Evolutionary conservation across 2,888 invertebrate genomes (phyloP), one percentile per base, ranked within the genome.

Genomic region (Hermaeophaga mercurialis): DNA sequence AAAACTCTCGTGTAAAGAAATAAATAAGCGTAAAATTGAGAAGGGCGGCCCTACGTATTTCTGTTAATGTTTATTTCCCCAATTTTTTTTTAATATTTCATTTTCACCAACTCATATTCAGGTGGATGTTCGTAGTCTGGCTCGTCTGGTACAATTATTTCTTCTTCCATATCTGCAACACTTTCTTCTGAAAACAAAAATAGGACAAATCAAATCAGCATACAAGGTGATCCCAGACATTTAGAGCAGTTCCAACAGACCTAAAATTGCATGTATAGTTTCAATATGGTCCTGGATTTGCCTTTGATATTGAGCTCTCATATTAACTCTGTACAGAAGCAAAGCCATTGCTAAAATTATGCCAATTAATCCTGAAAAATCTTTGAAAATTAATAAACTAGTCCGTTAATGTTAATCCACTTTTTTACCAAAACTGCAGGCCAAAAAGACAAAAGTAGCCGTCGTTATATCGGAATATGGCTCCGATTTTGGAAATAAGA

Each of bases 121-220:
- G 88, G 88, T 1, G 86, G 84, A 71, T 88, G 88, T 73, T 88
- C 88, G 41, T 80, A 80, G 0, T 88, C 88, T 7, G 85, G 85
- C 26, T 87, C 86, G 57, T 87, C 86, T 41, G 80, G 81, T 72
- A 73, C 79, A 75, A 70, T 79, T 75, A 72, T 80, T 76, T 70
- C 80, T 71, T 65, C 81, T 75, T 66, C 80, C 69, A 75, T 60
- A 24, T 70, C 66, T n/a, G 63, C 62, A 11, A 66, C 59, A 33
- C 71, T 70, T 61, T 75, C 75, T 58, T 74, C 76, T 72, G 41
- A 17, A 54, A 61, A 3, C 7, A 12, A 34, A 9, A n/a, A n/a
- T n/a, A n/a, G n/a, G n/a, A n/a, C n/a, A n/a, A n/a, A n/a, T n/a
- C n/a, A n/a, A n/a, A n/a, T n/a, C n/a, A 14, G n/a, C 6, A 14